These are phyloP conservation scores for Meleagris gallopavo DNA, from an alignment of 2,113 vertebrate genomes.

Conservation along the genomic window DNA sequence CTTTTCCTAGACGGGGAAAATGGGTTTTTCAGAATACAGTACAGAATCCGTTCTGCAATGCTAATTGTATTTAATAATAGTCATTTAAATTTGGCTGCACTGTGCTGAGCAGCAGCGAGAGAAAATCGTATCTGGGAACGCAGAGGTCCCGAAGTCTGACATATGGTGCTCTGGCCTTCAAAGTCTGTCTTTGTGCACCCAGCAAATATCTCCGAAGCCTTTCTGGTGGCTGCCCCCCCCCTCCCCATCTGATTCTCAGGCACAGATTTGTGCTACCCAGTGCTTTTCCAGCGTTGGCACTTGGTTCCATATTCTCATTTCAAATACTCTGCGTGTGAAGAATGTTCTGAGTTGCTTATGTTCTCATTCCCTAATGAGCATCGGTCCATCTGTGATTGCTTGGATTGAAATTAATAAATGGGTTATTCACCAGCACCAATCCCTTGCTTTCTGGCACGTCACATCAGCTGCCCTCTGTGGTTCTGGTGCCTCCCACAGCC, in stretches of 20 bases:
- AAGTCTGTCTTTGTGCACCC: constrained; percentile 16
- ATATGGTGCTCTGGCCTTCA: constrained; percentile 50
- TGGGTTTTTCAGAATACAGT: constrained; percentile 42
- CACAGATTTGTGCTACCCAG: neutral
- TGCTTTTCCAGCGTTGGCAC: constrained; percentile 43
- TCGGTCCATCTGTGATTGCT: constrained; percentile 52
- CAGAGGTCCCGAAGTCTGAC: constrained; percentile 43
- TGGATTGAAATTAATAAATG: constrained; percentile 25
- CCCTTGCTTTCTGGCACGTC: neutral
- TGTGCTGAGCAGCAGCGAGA: constrained; percentile 14
- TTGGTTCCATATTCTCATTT: neutral
- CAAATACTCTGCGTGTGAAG: constrained; percentile 14
- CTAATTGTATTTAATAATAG: constrained; percentile 71
- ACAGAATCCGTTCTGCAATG: constrained; percentile 38
- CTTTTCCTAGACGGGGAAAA: constrained; percentile 14
- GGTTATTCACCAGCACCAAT: constrained; percentile 16
- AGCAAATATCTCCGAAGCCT: neutral
- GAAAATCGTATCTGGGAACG: constrained; percentile 7
- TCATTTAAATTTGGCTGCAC: constrained; percentile 63
- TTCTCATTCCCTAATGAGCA: constrained; percentile 46
- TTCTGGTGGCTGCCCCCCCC: neutral
- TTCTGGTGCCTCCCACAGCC: neutral
- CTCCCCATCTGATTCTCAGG: neutral
- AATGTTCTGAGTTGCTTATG: constrained; percentile 26
- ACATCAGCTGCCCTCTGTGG: neutral